Evolutionary conservation across 2,888 invertebrate genomes (phyloP).

Genomic region (Zaprionus obscuricornis): DNA sequence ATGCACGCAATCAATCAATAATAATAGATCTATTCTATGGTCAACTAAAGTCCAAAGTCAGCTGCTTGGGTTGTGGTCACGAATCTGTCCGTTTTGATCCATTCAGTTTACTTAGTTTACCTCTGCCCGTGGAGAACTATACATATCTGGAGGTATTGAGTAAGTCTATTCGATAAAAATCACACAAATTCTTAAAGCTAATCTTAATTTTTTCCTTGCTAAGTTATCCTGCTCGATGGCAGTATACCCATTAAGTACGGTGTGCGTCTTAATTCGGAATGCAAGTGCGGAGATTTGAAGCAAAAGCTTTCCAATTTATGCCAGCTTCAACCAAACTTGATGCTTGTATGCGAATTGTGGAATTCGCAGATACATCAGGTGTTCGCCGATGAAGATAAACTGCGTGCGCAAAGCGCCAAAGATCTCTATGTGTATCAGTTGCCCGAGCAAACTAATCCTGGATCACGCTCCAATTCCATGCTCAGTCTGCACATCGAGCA

Average conservation of each 20-base stretch:
- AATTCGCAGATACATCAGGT: constrained; percentile 88
- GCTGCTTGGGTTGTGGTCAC: constrained; percentile 92
- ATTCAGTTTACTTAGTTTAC: constrained; percentile 94
- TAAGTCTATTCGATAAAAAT: constrained; percentile 75
- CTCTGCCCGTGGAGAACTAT: constrained; percentile 94
- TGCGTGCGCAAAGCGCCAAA: constrained; percentile 84
- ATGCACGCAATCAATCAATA: constrained; percentile 92
- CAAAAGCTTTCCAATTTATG: constrained; percentile 87
- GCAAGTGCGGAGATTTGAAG: constrained; percentile 90
- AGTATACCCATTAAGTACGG: constrained; percentile 93
- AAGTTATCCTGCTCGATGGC: constrained; percentile 92
- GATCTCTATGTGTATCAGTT: constrained; percentile 89
- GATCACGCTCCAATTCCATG: constrained; percentile 81
- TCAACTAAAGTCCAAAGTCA: constrained; percentile 93
- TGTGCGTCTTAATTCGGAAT: constrained; percentile 91
- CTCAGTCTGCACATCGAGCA: constrained; percentile 82
- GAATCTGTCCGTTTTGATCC: constrained; percentile 96
- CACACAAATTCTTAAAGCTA: not conserved
- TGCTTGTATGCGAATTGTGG: constrained; percentile 89
- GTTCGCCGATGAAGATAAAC: constrained; percentile 85
- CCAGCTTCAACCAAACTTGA: constrained; percentile 85
- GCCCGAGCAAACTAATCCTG: constrained; percentile 83
- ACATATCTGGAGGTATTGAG: constrained; percentile 90
- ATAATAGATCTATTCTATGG: constrained; percentile 96
- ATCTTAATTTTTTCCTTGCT: constrained; percentile 39